Evolutionary conservation across 2,113 vertebrate genomes (phyloP), one percentile per base, ranked within the genome.

Genomic region (Mola mola): DNA sequence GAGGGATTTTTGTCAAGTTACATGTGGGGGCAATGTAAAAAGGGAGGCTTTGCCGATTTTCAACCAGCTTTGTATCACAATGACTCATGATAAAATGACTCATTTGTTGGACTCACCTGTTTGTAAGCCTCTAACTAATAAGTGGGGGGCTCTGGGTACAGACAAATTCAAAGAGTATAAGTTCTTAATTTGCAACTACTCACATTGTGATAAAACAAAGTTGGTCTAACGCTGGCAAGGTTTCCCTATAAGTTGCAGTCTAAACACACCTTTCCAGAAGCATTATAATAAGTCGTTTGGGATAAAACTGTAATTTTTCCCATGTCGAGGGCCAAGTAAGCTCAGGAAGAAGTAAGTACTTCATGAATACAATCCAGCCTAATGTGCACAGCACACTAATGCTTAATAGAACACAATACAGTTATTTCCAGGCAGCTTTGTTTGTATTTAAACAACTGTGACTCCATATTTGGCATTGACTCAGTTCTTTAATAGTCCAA

Each of bases 401-500:
- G n/a, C 38, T 59, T 19, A 22, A 55, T 59, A 25, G 8, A 52
- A 50, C 19, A 34, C 16, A 16, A 66, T 25, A 6, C 4, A 5
- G 31, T 7, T 16, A 19, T 53, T 53, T 56, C 26, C 53, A 47
- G 51, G 55, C 26, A 33, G 29, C 24, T 37, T 28, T 51, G 24
- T 28, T 29, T 51, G 11, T 16, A 42, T 51, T 58, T 40, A 26
- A 36, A 48, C 33, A 44, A 34, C 42, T 41, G 49, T 47, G 20
- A 43, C 19, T 43, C 50, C 44, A 67, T 60, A 50, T 41, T 37
- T 57, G 33, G 26, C 57, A 66, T 17, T 8, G 44, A 75, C 43
- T 69, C 26, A 69, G 52, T 34, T 29, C n/a, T 66, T 69, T 33
- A 75, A 52, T 25, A 66, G 33, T 33, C 55, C 26, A 31, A 17